phyloP scores from a whole-genome alignment of 1,140 invertebrate species.

The Sycophaga agraensis region DNA sequence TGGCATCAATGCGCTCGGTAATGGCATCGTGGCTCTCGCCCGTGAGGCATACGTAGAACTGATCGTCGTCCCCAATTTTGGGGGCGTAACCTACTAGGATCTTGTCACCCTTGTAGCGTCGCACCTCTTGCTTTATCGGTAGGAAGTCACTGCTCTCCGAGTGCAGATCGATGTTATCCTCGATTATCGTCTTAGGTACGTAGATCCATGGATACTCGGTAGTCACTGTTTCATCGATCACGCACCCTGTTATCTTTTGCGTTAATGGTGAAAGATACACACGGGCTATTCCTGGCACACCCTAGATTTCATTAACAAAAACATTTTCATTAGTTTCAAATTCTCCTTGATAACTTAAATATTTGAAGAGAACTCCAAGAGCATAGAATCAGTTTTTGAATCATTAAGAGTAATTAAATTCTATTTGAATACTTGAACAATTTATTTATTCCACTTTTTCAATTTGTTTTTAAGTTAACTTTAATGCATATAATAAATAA shows the following conservation, averaged over 20 bases:
- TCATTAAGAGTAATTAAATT: too few relatives aligned
- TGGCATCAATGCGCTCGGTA: conserved; percentile 56
- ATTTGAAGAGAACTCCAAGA: too few relatives aligned
- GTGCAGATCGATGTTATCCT: conserved; percentile 60
- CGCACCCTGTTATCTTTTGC: conserved; percentile 58
- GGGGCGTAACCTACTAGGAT: conserved; percentile 71
- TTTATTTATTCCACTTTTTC: too few relatives aligned
- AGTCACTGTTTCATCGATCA: conserved; percentile 62
- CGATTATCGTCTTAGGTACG: conserved; percentile 63
- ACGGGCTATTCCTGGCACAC: conserved; percentile 40
- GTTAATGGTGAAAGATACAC: conserved; percentile 49
- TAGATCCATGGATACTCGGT: conserved; percentile 74
- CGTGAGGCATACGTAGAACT: conserved; percentile 72
- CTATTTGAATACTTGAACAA: too few relatives aligned
- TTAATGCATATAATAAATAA: too few relatives aligned
- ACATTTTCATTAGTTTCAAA: too few relatives aligned
- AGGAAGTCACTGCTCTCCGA: conserved; percentile 63
- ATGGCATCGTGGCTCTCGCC: conserved; percentile 54
- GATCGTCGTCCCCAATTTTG: conserved; percentile 56
- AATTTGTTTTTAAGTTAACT: too few relatives aligned
- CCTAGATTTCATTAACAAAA: too few relatives aligned
- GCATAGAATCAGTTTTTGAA: too few relatives aligned
- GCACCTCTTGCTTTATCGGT: conserved; percentile 56
- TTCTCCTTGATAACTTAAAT: too few relatives aligned
- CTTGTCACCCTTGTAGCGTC: conserved; percentile 57